Percentiles rank a stretch among this genome's conserved stretches.
Conservation (phyloP, 2,888 invertebrate species). For the Drosophila heteroneura region DNA sequence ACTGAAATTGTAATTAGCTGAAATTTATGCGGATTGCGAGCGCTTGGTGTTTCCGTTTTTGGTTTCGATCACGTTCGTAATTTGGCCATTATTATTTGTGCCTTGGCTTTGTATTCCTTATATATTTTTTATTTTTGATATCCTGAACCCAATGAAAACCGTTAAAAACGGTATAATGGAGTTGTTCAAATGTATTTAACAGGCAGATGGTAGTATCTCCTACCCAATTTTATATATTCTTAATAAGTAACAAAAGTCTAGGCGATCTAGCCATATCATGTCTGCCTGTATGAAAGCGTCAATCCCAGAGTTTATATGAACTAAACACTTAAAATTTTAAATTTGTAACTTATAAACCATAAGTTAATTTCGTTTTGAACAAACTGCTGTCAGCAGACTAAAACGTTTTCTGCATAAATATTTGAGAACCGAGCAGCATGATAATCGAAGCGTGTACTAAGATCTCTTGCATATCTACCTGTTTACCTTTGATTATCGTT, state of each 20-base stretch:
- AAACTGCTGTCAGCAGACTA: background rate
- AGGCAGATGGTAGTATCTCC: background rate
- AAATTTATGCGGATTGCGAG: slow-evolving; percentile 69
- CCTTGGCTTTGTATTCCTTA: slow-evolving; percentile 16
- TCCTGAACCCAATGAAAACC: background rate
- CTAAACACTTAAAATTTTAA: background rate
- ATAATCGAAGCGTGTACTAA: background rate
- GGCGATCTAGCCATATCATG: too few species aligned
- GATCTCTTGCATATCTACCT: background rate
- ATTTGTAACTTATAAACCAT: background rate
- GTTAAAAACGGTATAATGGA: background rate
- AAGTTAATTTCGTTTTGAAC: too few species aligned
- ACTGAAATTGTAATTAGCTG: slow-evolving; percentile 79
- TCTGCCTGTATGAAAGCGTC: background rate
- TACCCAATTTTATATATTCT: background rate
- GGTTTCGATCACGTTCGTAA: slow-evolving; percentile 61
- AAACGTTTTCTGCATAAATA: too few species aligned
- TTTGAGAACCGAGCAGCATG: too few species aligned
- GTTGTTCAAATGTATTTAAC: background rate
- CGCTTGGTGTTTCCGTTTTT: slow-evolving; percentile 58
- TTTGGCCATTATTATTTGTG: slow-evolving; percentile 62
- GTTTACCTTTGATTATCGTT: background rate
- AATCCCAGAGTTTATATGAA: background rate
- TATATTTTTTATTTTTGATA: slow-evolving; percentile 1
- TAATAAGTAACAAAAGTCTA: background rate